Base-by-base conservation (phyloP, 2,113 vertebrate species). In the Eonycteris spelaea region DNA sequence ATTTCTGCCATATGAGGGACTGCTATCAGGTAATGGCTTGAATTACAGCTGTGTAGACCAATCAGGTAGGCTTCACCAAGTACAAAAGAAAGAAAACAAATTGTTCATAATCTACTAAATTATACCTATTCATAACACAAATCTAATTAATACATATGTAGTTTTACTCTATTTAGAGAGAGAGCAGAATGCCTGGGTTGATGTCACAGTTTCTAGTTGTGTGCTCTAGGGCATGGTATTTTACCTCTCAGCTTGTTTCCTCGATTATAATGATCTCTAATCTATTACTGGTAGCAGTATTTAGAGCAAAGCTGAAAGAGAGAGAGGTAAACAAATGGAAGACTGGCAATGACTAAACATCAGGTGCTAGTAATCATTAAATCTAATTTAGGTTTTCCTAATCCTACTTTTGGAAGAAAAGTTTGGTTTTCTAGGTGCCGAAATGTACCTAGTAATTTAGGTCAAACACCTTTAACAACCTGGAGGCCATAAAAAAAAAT, bases 371-470 rank as follows among this genome's bases (percentile, higher is more conserved):
- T 87, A 59, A 90, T 71, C 22, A 57, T 48, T 84, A 57, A 73
- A 86, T 59, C 28, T 78, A 90, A 51, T 14, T 86, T 92, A 74
- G 11, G 40, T 73, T 80, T 90, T 79, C 73, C 45, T 79, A 80
- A 59, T 80, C 16, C 33, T 73, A 38, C 33, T 86, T 93, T 57
- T 86, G 73, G 73, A 93, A 90, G 65, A 86, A 78, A 90, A 1
- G 9, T 84, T 70, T 78, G 55, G 45, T 67, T 91, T 92, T 77
- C 57, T 78, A 90, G 94, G 68, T 82, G 65, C 6, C 82, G 68
- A 94, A 90, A 90, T 68, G 10, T 90, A 91, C 16, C 13, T 85
- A 89, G 65, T 35, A 86, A 92, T 90, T 73, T 92, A 68, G n/a
- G 35, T 82, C 61, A 77, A 84, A 92, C 30, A 55, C 4, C 80